These are phyloP conservation scores for Romanogobio albipinnatus DNA, from an alignment of 2,113 vertebrate species.

Conservation along the genomic window DNA sequence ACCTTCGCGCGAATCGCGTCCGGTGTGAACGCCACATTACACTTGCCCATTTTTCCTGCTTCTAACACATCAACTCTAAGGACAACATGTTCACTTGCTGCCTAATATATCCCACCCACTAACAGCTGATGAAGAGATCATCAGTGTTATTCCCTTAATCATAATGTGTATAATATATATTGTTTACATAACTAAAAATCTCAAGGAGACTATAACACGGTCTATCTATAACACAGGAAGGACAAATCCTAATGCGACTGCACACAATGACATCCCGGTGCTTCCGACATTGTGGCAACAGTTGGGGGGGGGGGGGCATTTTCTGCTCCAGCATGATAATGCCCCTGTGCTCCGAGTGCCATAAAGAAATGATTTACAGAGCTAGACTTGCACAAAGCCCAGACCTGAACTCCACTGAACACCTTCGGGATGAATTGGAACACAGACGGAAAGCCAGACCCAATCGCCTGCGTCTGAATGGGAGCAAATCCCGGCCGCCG, in stretches of 20 bases:
- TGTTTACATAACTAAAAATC: neutral
- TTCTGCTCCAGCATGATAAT: conserved; percentile 21
- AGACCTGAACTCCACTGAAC: conserved; percentile 21
- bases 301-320: neutral
- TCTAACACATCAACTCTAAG: no score
- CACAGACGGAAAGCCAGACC: neutral
- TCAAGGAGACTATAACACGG: neutral
- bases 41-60: no score
- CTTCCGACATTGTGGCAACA: neutral
- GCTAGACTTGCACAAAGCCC: conserved; percentile 28
- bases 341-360: neutral
- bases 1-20: no score
- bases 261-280: neutral
- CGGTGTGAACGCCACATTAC: no score
- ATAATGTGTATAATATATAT: no score
- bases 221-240: neutral
- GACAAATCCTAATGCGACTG: neutral
- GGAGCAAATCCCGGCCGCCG: conserved; percentile 12
- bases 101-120: no score
- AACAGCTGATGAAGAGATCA: no score
- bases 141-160: no score
- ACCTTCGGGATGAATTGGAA: conserved; percentile 26
- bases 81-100: no score
- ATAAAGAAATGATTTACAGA: conserved; percentile 28
- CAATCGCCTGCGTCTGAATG: conserved; percentile 17